Evolutionary conservation across 2,797 vertebrate species (phyloP).

Genomic region (Lutjanus campechanus): DNA sequence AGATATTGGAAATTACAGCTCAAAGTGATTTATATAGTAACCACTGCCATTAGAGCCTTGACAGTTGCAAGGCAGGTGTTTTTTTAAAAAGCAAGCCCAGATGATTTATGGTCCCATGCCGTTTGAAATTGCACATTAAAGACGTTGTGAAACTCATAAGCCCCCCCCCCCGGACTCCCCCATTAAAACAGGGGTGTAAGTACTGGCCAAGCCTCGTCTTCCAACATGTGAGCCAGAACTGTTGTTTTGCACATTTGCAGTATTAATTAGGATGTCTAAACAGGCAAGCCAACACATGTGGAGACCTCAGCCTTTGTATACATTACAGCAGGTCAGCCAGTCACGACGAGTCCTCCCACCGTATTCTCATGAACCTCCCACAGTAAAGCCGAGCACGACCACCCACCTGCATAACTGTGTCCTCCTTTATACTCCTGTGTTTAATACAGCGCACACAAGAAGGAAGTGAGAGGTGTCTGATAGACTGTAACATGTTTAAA

Average conservation of each 20-base stretch:
- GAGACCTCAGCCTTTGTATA: slow-evolving; percentile 68
- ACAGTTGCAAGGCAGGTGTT: slow-evolving; percentile 80
- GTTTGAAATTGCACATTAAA: slow-evolving; percentile 75
- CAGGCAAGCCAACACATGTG: slow-evolving; percentile 74
- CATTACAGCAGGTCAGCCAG: slow-evolving; percentile 70
- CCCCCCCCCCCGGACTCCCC: neutral
- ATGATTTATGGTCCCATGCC: slow-evolving; percentile 74
- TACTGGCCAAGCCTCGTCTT: slow-evolving; percentile 37
- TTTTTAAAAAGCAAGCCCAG: slow-evolving; percentile 63
- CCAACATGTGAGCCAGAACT: slow-evolving; percentile 57
- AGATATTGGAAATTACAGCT: slow-evolving; percentile 83
- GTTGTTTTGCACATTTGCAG: slow-evolving; percentile 68
- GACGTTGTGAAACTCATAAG: slow-evolving; percentile 53
- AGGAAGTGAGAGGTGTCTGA: slow-evolving; percentile 25
- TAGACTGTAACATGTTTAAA: slow-evolving; percentile 27
- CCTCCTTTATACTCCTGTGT: slow-evolving; percentile 46
- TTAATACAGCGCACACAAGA: slow-evolving; percentile 40
- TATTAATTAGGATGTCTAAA: slow-evolving; percentile 82
- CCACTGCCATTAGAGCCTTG: slow-evolving; percentile 71
- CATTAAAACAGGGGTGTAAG: slow-evolving; percentile 29
- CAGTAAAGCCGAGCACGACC: slow-evolving; percentile 59
- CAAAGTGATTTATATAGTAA: slow-evolving; percentile 80
- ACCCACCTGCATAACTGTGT: slow-evolving; percentile 69
- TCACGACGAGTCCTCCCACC: slow-evolving; percentile 60
- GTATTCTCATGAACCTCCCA: slow-evolving; percentile 47